phyloP scores from a whole-genome alignment of 2,113 vertebrate species.

The Euleptes europaea region DNA sequence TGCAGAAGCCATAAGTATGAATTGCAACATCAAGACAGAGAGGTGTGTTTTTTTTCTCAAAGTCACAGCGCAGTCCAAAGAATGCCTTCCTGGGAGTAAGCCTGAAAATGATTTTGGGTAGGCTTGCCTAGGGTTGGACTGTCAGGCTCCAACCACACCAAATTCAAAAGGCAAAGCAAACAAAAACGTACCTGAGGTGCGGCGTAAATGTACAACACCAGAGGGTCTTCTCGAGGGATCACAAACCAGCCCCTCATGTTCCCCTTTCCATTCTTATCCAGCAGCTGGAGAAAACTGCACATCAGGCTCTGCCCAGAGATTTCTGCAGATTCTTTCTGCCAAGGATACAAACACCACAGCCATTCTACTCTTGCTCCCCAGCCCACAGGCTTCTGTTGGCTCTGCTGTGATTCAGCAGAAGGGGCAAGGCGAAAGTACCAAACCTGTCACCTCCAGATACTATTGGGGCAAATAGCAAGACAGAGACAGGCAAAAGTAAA shows the following conservation, averaged over 20 bases:
- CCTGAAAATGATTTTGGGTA: too few species aligned
- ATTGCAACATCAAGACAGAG: too few species aligned
- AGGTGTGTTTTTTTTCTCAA: fast-evolving
- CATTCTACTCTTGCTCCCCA: neutral
- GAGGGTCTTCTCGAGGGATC: constrained; percentile 75
- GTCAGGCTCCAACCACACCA: neutral
- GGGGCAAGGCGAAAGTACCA: neutral
- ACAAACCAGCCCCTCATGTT: constrained; percentile 72
- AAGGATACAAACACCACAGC: neutral
- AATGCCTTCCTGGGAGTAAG: too few species aligned
- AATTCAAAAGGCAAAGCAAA: fast-evolving
- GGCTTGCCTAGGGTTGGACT: neutral
- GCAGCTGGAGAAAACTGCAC: constrained; percentile 78
- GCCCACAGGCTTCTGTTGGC: neutral
- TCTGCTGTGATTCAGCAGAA: neutral
- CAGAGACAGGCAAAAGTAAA: neutral
- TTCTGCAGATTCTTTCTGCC: constrained; percentile 68
- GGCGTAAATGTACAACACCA: constrained; percentile 75
- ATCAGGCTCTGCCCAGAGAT: constrained; percentile 65
- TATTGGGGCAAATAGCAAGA: neutral
- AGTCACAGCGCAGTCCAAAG: too few species aligned
- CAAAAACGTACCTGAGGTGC: constrained; percentile 74
- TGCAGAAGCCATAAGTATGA: neutral
- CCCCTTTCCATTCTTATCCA: constrained; percentile 67
- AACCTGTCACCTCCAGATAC: neutral